Conservation (phyloP, 2,113 vertebrate genomes). For the Synchiropus splendidus region DNA sequence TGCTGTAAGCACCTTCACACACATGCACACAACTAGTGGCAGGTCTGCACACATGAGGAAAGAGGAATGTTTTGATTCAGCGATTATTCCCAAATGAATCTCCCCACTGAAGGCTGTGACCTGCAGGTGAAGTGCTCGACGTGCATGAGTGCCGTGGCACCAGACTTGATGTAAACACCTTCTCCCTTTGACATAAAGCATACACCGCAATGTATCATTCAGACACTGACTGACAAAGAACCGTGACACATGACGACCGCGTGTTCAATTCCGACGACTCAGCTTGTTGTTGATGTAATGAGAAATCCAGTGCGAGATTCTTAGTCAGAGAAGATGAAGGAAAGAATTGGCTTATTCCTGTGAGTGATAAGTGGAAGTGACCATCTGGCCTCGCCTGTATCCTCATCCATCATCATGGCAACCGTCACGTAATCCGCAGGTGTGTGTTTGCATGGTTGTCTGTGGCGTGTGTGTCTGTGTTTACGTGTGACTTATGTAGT, state of each 20-base stretch:
- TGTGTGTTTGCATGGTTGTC: slow-evolving; percentile 17
- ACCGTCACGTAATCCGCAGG: slow-evolving; percentile 31
- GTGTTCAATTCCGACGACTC: not conserved
- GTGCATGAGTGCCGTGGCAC: slow-evolving; percentile 5
- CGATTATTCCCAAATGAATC: slow-evolving; percentile 9
- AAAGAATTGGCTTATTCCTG: slow-evolving; percentile 37
- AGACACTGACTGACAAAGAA: too few species aligned
- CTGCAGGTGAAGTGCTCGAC: slow-evolving; percentile 9
- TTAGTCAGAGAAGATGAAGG: slow-evolving; percentile 44
- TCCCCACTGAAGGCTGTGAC: slow-evolving; percentile 1
- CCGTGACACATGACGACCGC: not conserved
- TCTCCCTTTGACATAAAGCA: slow-evolving; percentile 2
- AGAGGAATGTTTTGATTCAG: slow-evolving; percentile 6
- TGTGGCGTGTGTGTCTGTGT: slow-evolving; percentile 7
- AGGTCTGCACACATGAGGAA: slow-evolving; percentile 17
- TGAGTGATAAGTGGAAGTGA: slow-evolving; percentile 42
- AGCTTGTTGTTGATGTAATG: slow-evolving; percentile 22
- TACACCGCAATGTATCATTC: too few species aligned
- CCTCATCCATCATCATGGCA: slow-evolving; percentile 44
- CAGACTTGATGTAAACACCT: slow-evolving; percentile 5
- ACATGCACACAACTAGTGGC: slow-evolving; percentile 13
- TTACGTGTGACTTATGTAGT: slow-evolving; percentile 1
- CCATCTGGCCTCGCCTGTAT: slow-evolving; percentile 41
- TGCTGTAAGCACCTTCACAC: slow-evolving; percentile 7
- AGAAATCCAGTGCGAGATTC: slow-evolving; percentile 26